Conservation (phyloP, 1,140 invertebrate species). For the Cyrtorhinus lividipennis region DNA sequence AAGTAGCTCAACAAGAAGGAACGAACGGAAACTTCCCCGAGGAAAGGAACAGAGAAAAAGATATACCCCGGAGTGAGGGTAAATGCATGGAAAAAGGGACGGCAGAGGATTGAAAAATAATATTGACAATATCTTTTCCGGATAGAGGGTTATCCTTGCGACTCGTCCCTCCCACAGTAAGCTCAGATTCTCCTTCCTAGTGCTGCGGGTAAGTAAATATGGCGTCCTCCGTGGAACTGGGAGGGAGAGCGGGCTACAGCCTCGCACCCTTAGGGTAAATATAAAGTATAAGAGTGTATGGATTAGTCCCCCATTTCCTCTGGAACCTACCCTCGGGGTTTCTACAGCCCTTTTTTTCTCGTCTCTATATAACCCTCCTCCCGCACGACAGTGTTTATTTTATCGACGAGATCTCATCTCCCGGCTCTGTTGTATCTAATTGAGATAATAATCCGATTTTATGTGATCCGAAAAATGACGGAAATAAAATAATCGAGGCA, state of each 20-base stretch:
- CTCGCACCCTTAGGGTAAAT: background rate
- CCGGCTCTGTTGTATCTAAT: too few species aligned
- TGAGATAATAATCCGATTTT: too few species aligned
- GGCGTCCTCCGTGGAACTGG: background rate
- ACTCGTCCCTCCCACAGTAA: background rate
- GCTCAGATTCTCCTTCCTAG: background rate
- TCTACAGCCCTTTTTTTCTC: background rate
- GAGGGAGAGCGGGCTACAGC: too few species aligned
- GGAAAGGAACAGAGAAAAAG: too few species aligned
- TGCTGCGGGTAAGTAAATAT: conserved; percentile 1
- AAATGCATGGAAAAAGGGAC: background rate
- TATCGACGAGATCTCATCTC: background rate
- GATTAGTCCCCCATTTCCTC: background rate
- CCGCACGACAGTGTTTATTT: background rate
- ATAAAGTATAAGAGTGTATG: background rate
- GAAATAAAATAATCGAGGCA: too few species aligned
- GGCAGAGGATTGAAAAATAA: conserved; percentile 6
- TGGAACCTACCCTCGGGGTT: background rate
- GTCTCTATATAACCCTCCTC: background rate
- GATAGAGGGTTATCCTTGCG: background rate
- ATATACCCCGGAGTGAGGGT: background rate
- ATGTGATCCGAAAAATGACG: too few species aligned
- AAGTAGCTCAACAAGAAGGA: too few species aligned
- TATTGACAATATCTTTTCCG: conserved; percentile 4
- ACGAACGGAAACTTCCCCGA: too few species aligned